These are phyloP conservation scores for Macquaria australasica DNA, from an alignment of 2,113 vertebrate species.

Conservation along the genomic window DNA sequence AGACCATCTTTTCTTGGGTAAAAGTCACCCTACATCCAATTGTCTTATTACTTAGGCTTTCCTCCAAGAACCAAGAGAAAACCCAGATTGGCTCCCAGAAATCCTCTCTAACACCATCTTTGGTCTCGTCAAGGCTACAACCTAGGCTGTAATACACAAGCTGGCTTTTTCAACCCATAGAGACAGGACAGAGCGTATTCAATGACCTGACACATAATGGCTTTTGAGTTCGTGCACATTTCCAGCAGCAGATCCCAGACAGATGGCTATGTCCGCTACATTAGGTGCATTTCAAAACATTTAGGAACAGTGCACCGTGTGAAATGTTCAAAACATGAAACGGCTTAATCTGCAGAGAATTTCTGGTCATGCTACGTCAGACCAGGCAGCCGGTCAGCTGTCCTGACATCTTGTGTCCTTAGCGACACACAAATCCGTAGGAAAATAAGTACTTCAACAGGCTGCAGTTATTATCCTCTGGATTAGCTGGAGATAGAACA, in stretches of 20 bases:
- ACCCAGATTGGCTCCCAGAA: constrained; percentile 3
- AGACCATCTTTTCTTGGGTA: background rate
- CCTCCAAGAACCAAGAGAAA: constrained; percentile 6
- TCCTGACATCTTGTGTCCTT: constrained; percentile 18
- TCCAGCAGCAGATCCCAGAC: constrained; percentile 44
- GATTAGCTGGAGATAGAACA: background rate
- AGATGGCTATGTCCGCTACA: constrained; percentile 54
- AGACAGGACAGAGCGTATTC: constrained; percentile 22
- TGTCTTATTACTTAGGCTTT: background rate
- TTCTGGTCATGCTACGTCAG: constrained; percentile 27
- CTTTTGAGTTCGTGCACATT: constrained; percentile 10
- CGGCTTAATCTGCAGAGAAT: constrained; percentile 13
- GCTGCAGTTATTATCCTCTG: background rate
- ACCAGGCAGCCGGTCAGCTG: constrained; percentile 40
- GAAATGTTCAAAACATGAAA: constrained; percentile 47
- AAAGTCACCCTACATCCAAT: background rate
- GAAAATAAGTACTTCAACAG: constrained; percentile 15
- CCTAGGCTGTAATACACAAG: constrained; percentile 27
- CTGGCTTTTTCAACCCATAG: constrained; percentile 28
- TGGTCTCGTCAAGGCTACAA: background rate
- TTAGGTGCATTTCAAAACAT: constrained; percentile 51
- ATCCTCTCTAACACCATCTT: constrained; percentile 24
- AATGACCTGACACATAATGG: constrained; percentile 52
- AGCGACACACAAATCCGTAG: constrained; percentile 1
- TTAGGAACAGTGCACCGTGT: constrained; percentile 13